Percentiles rank a stretch among this genome's conserved stretches.
Conservation (phyloP, 2,113 vertebrate genomes). For the Phyllostomus discolor region DNA sequence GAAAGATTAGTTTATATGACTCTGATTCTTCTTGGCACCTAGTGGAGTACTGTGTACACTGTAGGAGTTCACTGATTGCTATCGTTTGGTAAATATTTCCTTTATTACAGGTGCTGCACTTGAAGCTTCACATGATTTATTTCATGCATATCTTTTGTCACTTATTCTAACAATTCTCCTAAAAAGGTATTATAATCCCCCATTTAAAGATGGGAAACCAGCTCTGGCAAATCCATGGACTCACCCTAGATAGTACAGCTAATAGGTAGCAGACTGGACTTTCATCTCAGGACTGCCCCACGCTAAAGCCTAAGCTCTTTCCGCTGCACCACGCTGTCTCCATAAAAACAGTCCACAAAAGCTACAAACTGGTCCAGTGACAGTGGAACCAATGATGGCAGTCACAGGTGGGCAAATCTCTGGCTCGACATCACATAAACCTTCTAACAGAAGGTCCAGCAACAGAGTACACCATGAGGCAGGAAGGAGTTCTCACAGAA, state of each 20-base stretch:
- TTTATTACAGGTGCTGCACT: not conserved
- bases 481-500: not conserved
- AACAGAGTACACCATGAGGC: not conserved
- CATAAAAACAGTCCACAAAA: not conserved
- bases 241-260: not conserved
- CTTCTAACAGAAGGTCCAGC: not conserved
- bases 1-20: not conserved
- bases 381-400: not conserved
- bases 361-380: not conserved
- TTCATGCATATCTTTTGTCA: not conserved
- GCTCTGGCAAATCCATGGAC: not conserved
- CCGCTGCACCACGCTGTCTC: not conserved
- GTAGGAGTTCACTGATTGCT: not conserved
- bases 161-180: not conserved
- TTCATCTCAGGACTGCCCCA: not conserved
- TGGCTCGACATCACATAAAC: not conserved
- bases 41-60: too few species aligned
- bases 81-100: not conserved
- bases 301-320: not conserved
- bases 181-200: not conserved
- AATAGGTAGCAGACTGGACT: not conserved
- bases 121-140: not conserved
- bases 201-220: constrained; percentile 18
- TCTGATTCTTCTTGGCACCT: not conserved
- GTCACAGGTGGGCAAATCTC: not conserved